Percentiles rank a stretch among this genome's conserved stretches.
Evolutionary conservation across 2,797 vertebrate genomes (phyloP).

Genomic region (Danio albolineatus): DNA sequence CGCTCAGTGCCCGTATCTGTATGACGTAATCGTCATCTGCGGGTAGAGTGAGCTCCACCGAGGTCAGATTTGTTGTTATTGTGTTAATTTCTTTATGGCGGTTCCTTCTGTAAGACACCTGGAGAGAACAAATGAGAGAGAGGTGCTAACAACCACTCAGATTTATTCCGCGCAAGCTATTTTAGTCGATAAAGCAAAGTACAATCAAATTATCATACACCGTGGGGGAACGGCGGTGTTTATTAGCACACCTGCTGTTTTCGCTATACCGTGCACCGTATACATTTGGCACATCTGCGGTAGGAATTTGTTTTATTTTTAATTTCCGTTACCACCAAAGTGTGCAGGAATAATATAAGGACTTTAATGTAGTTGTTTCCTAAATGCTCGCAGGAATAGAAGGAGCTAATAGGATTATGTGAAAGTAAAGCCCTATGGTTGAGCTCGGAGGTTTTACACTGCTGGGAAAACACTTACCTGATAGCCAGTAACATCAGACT

Average conservation of each 20-base stretch:
- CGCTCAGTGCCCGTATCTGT: conserved; percentile 85
- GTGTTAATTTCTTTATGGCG: conserved; percentile 79
- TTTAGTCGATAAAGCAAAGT: conserved; percentile 24
- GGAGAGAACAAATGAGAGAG: conserved; percentile 41
- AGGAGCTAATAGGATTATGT: conserved; percentile 37
- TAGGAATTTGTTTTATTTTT: conserved; percentile 40
- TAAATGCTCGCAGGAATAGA: conserved; percentile 27
- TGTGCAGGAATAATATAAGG: conserved; percentile 38
- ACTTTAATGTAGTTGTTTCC: conserved; percentile 28
- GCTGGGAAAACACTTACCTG: conserved; percentile 80
- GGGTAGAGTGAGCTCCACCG: conserved; percentile 85
- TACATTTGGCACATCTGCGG: neutral
- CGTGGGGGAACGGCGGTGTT: conserved; percentile 28
- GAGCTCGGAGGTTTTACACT: conserved; percentile 27
- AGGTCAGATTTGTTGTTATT: conserved; percentile 83
- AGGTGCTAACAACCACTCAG: conserved; percentile 37
- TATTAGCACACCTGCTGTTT: conserved; percentile 41
- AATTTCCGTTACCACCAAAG: conserved; percentile 12
- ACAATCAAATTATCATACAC: conserved; percentile 33
- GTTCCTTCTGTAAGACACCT: conserved; percentile 90
- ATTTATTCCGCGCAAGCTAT: conserved; percentile 24
- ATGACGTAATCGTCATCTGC: conserved; percentile 88
- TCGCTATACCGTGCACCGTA: neutral
- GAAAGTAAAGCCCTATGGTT: conserved; percentile 35
- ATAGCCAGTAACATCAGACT: conserved; percentile 94